These are phyloP conservation scores for Luffia ferchaultella DNA, from an alignment of 2,888 invertebrate genomes.

Conservation along the genomic window DNA sequence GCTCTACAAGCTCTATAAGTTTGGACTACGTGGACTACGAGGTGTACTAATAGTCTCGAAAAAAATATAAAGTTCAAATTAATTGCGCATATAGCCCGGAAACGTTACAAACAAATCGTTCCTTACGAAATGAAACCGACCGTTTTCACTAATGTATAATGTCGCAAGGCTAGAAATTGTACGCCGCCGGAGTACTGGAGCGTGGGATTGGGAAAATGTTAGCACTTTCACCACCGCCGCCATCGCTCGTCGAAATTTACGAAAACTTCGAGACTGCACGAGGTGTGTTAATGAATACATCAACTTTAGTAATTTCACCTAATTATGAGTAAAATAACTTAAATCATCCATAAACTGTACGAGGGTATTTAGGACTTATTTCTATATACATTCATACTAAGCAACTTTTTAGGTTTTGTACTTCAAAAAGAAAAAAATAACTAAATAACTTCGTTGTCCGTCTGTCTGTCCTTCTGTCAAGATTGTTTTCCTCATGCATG, in stretches of 20 bases:
- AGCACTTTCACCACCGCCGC: slow-evolving; percentile 34
- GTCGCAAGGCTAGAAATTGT: slow-evolving; percentile 57
- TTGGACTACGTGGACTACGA: too few relatives aligned
- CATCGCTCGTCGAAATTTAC: slow-evolving; percentile 7
- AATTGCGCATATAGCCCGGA: slow-evolving; percentile 27
- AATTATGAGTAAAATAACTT: too few relatives aligned
- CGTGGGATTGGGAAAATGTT: slow-evolving; percentile 57
- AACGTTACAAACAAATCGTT: slow-evolving; percentile 21
- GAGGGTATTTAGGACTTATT: too few relatives aligned
- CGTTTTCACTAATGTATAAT: slow-evolving; percentile 18
- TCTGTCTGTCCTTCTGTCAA: background rate
- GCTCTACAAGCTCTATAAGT: too few relatives aligned
- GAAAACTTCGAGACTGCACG: slow-evolving; percentile 38
- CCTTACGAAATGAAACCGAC: slow-evolving; percentile 34
- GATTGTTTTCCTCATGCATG: background rate
- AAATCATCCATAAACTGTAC: too few relatives aligned
- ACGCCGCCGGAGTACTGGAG: slow-evolving; percentile 50
- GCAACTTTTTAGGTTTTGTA: too few relatives aligned
- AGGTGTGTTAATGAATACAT: slow-evolving; percentile 2
- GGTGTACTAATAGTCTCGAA: too few relatives aligned
- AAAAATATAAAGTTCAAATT: too few relatives aligned
- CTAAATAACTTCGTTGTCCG: background rate
- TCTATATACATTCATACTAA: too few relatives aligned
- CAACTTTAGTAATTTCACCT: slow-evolving; percentile 4
- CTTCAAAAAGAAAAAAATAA: background rate